Evolutionary conservation across 2,113 vertebrate genomes (phyloP).

Genomic region (Phyllostomus hastatus): DNA sequence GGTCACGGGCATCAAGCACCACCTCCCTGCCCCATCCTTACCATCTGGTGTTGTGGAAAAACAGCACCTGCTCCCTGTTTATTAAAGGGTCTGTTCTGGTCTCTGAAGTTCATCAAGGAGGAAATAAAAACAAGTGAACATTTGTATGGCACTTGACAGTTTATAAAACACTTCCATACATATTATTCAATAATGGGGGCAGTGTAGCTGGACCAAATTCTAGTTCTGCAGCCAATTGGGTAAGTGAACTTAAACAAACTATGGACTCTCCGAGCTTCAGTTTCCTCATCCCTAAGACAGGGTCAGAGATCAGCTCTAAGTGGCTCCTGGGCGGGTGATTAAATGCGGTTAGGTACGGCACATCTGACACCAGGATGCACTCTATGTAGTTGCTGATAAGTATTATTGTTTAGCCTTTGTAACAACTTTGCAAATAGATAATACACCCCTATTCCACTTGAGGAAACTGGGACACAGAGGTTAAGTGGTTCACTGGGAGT

Average conservation of each 20-base stretch:
- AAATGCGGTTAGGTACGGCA: no score
- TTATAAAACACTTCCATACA: neutral
- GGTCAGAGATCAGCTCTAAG: neutral
- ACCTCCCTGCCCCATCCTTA: neutral
- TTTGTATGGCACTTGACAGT: neutral
- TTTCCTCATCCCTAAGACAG: neutral
- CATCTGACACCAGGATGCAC: neutral
- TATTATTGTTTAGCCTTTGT: neutral
- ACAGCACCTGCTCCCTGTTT: neutral
- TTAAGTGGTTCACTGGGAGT: neutral
- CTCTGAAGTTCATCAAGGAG: neutral
- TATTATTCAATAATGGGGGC: neutral
- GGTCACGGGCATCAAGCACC: neutral
- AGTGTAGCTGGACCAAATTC: neutral
- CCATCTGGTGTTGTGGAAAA: neutral
- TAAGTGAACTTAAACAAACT: neutral
- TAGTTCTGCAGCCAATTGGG: neutral
- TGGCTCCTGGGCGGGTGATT: neutral
- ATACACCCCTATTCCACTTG: neutral
- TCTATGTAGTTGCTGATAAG: neutral
- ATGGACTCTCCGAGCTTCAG: neutral
- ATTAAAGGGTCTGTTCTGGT: neutral
- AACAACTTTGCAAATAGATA: neutral
- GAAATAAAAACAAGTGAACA: neutral
- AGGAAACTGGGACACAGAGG: neutral